These are phyloP conservation scores for Aldrovandia affinis DNA, from an alignment of 2,797 vertebrate genomes.

Conservation along the genomic window DNA sequence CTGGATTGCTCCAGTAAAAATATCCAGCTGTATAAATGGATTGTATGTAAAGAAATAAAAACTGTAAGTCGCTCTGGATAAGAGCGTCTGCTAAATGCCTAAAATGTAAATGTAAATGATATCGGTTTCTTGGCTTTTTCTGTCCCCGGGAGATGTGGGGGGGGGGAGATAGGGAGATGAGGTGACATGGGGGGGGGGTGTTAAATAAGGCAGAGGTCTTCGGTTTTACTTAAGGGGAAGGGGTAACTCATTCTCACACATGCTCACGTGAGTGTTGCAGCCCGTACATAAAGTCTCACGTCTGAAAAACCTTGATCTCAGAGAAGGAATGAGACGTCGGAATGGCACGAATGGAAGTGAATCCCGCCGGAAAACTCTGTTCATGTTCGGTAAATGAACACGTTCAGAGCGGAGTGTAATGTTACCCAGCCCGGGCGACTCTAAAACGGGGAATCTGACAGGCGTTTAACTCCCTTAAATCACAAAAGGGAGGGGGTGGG, in stretches of 20 bases:
- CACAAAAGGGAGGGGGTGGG: conserved; percentile 7
- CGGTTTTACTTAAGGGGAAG: conserved; percentile 40
- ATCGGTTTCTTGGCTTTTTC: not conserved
- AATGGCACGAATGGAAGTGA: conserved; percentile 10
- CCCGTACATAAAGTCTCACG: conserved; percentile 29
- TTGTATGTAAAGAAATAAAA: too few relatives aligned
- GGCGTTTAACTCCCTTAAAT: conserved; percentile 29
- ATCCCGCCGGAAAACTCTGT: conserved; percentile 19
- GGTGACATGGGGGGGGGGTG: too few relatives aligned
- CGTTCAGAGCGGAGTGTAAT: conserved; percentile 47
- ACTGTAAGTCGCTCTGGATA: too few relatives aligned
- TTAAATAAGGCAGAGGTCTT: too few relatives aligned
- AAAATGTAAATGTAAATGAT: too few relatives aligned
- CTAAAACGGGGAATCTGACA: conserved; percentile 39
- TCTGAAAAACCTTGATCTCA: conserved; percentile 36
- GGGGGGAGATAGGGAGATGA: too few relatives aligned
- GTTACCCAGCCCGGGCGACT: conserved; percentile 39
- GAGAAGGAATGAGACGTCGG: conserved; percentile 13
- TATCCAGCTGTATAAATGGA: too few relatives aligned
- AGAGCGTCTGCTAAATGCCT: too few relatives aligned
- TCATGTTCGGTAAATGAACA: conserved; percentile 24
- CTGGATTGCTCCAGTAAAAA: too few relatives aligned
- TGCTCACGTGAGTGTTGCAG: conserved; percentile 15
- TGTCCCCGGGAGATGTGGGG: too few relatives aligned
- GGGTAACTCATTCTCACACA: conserved; percentile 45